A percentile compares a stretch with the other conserved stretches of the same genome.
Conservation (phyloP, 2,113 vertebrate genomes). For the Pimephales promelas region DNA sequence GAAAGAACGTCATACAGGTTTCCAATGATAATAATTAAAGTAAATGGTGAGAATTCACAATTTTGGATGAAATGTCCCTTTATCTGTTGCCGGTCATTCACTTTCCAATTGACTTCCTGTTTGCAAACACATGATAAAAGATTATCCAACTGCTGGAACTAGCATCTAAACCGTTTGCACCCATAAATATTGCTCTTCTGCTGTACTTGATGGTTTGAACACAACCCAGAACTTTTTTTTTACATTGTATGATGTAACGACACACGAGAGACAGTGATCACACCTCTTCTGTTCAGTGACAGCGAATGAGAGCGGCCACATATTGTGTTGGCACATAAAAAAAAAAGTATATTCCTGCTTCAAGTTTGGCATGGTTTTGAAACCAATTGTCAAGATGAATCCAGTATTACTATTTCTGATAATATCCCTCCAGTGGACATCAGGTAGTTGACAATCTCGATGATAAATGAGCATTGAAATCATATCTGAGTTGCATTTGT, state of each 20-base stretch:
- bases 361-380: background rate
- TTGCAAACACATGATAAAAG: background rate
- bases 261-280: background rate
- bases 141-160: background rate
- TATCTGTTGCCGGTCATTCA: background rate
- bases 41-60: background rate
- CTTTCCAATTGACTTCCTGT: background rate
- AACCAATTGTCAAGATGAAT: background rate
- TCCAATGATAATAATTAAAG: background rate
- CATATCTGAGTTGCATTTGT: background rate
- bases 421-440: slow-evolving; percentile 29
- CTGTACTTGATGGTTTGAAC: background rate
- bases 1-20: background rate
- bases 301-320: background rate
- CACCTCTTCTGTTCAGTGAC: background rate
- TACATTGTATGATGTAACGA: background rate
- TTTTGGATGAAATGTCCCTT: background rate
- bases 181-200: background rate
- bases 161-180: background rate
- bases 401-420: background rate
- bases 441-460: slow-evolving; percentile 24
- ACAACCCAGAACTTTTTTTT: background rate
- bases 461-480: background rate
- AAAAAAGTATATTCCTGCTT: background rate
- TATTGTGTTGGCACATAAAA: background rate